Evolutionary conservation across 2,113 vertebrate species (phyloP).

Genomic region (Rhombomys opimus): DNA sequence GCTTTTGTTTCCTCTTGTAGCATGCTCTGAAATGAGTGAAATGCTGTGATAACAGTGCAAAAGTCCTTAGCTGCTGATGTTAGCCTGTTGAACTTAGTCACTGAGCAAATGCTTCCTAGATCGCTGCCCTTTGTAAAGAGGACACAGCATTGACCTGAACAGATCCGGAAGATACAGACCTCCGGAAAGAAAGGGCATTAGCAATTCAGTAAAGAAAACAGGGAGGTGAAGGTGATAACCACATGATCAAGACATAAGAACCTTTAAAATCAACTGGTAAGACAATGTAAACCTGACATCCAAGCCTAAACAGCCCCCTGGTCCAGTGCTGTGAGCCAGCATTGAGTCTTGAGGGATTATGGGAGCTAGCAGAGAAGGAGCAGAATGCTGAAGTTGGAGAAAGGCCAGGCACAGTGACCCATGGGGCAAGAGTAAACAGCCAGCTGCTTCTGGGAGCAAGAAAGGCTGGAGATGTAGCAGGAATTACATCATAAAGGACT

Average conservation of each 20-base stretch:
- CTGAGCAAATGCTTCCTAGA: background rate
- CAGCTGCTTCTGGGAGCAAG: background rate
- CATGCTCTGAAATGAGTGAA: slow-evolving; percentile 18
- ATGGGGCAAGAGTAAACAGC: background rate
- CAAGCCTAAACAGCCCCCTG: background rate
- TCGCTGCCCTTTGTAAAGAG: background rate
- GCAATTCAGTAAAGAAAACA: slow-evolving; percentile 27
- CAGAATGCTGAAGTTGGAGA: background rate
- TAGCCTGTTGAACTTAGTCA: background rate
- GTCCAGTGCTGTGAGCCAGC: background rate
- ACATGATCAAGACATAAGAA: background rate
- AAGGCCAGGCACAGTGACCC: too few relatives aligned
- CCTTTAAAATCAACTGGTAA: background rate
- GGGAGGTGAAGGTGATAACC: background rate
- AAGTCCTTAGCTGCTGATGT: background rate
- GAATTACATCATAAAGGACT: background rate
- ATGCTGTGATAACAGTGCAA: background rate
- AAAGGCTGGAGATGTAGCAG: background rate
- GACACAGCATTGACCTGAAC: background rate
- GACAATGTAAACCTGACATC: background rate
- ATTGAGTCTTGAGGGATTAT: background rate
- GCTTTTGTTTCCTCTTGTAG: background rate
- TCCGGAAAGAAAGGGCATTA: background rate
- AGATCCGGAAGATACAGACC: background rate
- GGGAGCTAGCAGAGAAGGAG: background rate